Conservation (phyloP, 2,113 vertebrate species). For the Pollachius pollachius region DNA sequence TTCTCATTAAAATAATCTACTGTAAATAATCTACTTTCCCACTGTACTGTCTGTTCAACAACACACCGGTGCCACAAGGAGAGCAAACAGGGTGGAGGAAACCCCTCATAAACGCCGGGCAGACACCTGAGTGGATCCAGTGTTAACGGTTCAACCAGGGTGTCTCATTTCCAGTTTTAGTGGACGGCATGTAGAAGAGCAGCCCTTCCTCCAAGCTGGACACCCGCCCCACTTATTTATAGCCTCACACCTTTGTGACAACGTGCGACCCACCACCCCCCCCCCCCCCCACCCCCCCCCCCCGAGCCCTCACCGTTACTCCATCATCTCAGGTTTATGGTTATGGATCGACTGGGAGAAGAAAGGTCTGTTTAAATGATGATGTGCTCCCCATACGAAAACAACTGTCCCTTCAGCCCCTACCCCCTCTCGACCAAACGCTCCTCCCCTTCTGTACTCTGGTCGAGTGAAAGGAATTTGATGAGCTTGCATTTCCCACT, state of each 20-base stretch:
- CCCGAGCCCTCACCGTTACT: conserved; percentile 1
- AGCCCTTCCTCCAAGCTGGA: background rate
- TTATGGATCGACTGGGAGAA: conserved; percentile 22
- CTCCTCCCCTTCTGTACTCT: conserved; percentile 23
- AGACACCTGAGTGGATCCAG: background rate
- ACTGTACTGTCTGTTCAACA: no score
- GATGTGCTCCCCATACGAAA: conserved; percentile 14
- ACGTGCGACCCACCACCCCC: conserved; percentile 7
- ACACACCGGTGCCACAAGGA: no score
- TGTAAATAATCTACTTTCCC: no score
- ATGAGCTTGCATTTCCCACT: conserved; percentile 57
- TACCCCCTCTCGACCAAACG: conserved; percentile 32
- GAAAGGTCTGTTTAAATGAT: conserved; percentile 15
- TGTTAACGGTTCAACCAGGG: conserved; percentile 21
- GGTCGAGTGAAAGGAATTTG: conserved; percentile 62
- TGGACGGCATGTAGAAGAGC: conserved; percentile 16
- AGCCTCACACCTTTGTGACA: conserved; percentile 50
- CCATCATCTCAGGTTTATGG: conserved; percentile 28
- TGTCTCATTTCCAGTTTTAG: conserved; percentile 34
- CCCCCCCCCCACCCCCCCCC: conserved; percentile 17
- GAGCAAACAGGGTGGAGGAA: background rate
- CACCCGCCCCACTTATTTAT: conserved; percentile 54
- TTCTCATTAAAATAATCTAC: no score
- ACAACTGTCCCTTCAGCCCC: conserved; percentile 1
- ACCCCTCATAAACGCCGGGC: background rate